phyloP scores from a whole-genome alignment of 2,888 invertebrate genomes.

The Hydraecia micacea region DNA sequence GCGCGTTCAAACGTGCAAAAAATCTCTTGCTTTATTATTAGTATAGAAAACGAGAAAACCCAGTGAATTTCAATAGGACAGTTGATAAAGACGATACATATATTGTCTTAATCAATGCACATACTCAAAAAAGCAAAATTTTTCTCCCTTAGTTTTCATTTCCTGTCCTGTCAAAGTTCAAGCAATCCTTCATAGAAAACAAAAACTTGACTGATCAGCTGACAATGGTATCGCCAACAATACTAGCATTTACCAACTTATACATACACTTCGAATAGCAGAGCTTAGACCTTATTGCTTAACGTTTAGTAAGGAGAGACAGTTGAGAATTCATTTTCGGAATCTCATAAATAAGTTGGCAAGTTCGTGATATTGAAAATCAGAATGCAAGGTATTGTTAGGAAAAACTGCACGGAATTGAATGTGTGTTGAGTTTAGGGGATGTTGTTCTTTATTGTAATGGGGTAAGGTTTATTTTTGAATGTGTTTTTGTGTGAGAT shows the following conservation, averaged over 20 bases:
- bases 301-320: no score
- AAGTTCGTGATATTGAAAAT: slow-evolving; percentile 39
- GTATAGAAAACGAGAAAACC: background rate
- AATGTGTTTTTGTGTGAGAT: background rate
- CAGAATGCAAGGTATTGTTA: slow-evolving; percentile 49
- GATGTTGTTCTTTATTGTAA: background rate
- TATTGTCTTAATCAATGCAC: background rate
- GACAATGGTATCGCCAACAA: slow-evolving; percentile 49
- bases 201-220: slow-evolving; percentile 51
- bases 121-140: background rate
- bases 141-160: slow-evolving; percentile 32
- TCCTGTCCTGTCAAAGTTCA: slow-evolving; percentile 64
- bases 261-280: background rate
- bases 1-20: no score
- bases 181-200: slow-evolving; percentile 71
- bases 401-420: background rate
- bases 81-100: no score
- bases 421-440: background rate
- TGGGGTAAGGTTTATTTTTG: slow-evolving; percentile 14
- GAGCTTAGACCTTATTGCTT: slow-evolving; percentile 1
- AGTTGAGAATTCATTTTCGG: background rate
- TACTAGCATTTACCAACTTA: slow-evolving; percentile 30
- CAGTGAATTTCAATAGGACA: background rate
- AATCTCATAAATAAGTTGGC: slow-evolving; percentile 17
- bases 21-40: no score